Evolutionary conservation across 2,888 invertebrate species (phyloP).

Genomic region (Limnephilus rhombicus): DNA sequence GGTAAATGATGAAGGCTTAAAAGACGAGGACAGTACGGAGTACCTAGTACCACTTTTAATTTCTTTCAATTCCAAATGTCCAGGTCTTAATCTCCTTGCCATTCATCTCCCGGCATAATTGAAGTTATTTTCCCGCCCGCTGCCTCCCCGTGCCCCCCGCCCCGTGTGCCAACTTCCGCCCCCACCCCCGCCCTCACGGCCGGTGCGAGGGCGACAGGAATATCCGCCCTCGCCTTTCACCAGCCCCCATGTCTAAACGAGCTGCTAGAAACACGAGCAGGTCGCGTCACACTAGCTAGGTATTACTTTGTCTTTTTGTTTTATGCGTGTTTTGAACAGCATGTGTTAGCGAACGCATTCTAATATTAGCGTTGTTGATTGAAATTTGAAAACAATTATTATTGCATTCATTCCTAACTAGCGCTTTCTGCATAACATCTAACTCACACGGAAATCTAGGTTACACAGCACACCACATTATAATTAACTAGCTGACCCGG

Average conservation of each 20-base stretch:
- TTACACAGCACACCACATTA: too few relatives aligned
- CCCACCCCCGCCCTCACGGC: neutral
- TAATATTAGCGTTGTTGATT: neutral
- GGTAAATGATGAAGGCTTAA: neutral
- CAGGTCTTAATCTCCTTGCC: conserved; percentile 30
- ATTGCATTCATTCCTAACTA: too few relatives aligned
- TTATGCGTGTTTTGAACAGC: neutral
- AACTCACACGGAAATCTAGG: too few relatives aligned
- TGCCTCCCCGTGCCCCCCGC: neutral
- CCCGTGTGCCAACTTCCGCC: neutral
- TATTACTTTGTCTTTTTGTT: neutral
- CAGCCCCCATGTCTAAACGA: neutral
- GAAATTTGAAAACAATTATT: neutral
- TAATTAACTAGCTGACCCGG: too few relatives aligned
- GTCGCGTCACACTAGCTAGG: neutral
- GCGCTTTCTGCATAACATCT: too few relatives aligned
- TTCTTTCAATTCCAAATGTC: conserved; percentile 38
- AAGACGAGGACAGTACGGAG: neutral
- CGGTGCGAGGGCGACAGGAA: neutral
- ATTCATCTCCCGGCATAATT: conserved; percentile 43
- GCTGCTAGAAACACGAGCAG: conserved; percentile 8
- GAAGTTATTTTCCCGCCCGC: conserved; percentile 40
- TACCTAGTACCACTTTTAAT: neutral
- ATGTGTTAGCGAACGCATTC: neutral
- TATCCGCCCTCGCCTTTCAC: neutral